phyloP scores from a whole-genome alignment of 2,888 invertebrate species.

The Diadegma fenestrale region DNA sequence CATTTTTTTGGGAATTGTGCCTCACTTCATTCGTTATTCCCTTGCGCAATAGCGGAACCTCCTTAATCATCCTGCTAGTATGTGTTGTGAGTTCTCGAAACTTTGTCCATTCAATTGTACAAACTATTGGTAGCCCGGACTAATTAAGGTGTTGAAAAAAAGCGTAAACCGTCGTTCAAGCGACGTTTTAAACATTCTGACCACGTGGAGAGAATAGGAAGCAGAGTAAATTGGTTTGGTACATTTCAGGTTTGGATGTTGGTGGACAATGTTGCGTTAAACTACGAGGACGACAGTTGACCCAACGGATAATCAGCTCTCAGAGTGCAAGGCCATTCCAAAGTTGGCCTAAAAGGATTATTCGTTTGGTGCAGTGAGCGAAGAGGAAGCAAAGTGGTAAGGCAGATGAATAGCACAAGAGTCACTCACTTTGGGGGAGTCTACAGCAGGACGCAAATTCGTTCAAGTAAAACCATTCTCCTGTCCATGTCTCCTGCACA shows the following conservation, averaged over 20 bases:
- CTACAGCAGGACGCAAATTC: conserved; percentile 80
- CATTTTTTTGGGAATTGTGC: no score
- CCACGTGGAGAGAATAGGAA: not conserved
- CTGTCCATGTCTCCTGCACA: conserved; percentile 41
- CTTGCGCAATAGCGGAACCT: no score
- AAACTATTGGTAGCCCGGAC: not conserved
- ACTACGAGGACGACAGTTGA: conserved; percentile 44
- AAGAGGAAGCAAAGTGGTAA: conserved; percentile 13
- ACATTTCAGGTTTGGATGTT: conserved; percentile 15
- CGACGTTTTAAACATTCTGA: not conserved
- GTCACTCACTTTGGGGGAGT: conserved; percentile 66
- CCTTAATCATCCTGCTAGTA: not conserved
- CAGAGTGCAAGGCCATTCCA: conserved; percentile 66
- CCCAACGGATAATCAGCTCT: conserved; percentile 55
- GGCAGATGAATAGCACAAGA: conserved; percentile 52
- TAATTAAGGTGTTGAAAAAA: not conserved
- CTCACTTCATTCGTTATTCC: no score
- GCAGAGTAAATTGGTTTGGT: not conserved
- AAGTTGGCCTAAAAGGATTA: conserved; percentile 84
- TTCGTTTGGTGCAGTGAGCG: conserved; percentile 73
- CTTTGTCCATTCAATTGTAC: not conserved
- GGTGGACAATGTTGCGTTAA: conserved; percentile 27
- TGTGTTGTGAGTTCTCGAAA: not conserved
- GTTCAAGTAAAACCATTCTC: conserved; percentile 76
- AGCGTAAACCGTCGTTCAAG: not conserved